Conservation (phyloP, 2,888 invertebrate genomes). For the Pseudeuparius sepicola region DNA sequence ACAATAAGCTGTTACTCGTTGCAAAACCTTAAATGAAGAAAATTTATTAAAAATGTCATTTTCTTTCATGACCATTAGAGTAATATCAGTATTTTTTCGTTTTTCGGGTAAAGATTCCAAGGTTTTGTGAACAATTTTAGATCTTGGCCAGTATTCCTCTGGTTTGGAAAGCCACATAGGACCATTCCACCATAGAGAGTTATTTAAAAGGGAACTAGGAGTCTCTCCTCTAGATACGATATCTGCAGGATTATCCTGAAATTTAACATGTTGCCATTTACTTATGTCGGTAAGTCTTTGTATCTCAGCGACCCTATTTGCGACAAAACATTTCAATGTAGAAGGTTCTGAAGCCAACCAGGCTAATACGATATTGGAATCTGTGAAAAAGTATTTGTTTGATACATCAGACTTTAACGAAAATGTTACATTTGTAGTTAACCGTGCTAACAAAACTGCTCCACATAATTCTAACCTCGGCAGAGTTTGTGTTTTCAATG, state of each 20-base stretch:
- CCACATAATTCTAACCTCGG: slow-evolving; percentile 19
- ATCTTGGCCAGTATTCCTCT: slow-evolving; percentile 5
- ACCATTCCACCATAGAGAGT: slow-evolving; percentile 1
- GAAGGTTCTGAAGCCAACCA: slow-evolving; percentile 14
- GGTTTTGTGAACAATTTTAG: too few species aligned
- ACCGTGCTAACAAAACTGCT: not conserved
- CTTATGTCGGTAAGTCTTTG: slow-evolving; percentile 4
- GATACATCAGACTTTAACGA: not conserved
- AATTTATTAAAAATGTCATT: too few species aligned
- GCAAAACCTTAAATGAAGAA: too few species aligned
- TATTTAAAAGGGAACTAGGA: not conserved
- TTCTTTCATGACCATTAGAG: too few species aligned
- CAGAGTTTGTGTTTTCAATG: slow-evolving; percentile 14
- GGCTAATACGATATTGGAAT: slow-evolving; percentile 17
- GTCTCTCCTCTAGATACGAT: slow-evolving; percentile 1
- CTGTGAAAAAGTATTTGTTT: slow-evolving; percentile 4
- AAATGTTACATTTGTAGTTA: slow-evolving; percentile 1
- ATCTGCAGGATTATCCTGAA: slow-evolving; percentile 8
- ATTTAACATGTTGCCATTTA: slow-evolving; percentile 15
- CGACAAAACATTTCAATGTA: slow-evolving; percentile 14
- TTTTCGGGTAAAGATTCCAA: too few species aligned
- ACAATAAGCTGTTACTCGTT: too few species aligned
- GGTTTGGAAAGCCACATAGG: slow-evolving; percentile 4
- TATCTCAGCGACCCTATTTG: slow-evolving; percentile 16
- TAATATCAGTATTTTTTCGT: too few species aligned